phyloP scores from a whole-genome alignment of 2,113 vertebrate species.

The Helogale parvula region DNA sequence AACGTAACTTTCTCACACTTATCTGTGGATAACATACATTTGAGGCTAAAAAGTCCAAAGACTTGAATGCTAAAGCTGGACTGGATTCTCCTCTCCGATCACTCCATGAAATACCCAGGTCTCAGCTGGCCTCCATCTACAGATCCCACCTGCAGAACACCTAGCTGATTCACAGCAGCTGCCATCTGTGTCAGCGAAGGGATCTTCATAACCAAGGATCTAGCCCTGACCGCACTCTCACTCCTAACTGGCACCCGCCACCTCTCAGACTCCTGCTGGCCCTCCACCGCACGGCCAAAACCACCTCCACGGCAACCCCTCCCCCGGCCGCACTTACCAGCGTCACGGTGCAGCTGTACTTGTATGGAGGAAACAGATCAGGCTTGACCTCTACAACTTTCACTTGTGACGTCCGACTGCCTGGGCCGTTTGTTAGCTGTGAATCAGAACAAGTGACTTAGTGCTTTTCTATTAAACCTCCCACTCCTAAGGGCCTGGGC shows the following conservation, averaged over 20 bases:
- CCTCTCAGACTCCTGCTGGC: not conserved
- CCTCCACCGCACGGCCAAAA: not conserved
- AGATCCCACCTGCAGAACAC: not conserved
- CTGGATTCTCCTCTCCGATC: not conserved
- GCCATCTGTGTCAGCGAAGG: not conserved
- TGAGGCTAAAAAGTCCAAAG: not conserved
- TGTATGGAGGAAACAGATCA: constrained; percentile 87
- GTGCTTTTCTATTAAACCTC: not conserved
- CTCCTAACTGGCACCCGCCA: not conserved
- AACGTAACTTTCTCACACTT: not conserved
- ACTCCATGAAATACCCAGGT: not conserved
- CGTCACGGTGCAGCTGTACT: constrained; percentile 88
- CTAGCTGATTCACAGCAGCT: not conserved
- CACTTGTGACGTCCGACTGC: constrained; percentile 80
- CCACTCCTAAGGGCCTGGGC: not conserved
- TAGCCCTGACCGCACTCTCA: not conserved
- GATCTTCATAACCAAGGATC: not conserved
- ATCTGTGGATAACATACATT: not conserved
- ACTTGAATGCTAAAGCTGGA: not conserved
- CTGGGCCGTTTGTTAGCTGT: constrained; percentile 78
- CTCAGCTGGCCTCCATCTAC: not conserved
- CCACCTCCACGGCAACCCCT: not conserved
- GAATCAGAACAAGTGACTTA: constrained; percentile 67
- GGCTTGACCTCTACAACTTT: constrained; percentile 88
- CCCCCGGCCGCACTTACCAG: constrained; percentile 79